Evolutionary conservation across 1,140 invertebrate species (phyloP), one percentile per base, ranked within the genome.

Genomic region (Aphelenchoides fujianensis): DNA sequence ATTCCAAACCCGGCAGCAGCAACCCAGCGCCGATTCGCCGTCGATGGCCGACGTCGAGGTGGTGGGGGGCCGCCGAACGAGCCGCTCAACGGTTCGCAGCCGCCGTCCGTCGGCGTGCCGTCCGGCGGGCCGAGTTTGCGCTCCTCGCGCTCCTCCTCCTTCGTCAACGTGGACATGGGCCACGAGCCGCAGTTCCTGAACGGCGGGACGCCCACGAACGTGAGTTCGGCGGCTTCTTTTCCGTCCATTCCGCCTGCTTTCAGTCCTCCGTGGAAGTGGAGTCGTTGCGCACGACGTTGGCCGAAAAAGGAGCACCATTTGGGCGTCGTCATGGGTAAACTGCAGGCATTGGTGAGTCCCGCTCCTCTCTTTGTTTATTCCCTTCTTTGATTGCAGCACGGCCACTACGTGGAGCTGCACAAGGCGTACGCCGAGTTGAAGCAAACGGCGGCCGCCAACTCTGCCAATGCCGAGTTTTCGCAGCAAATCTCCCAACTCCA

Each of bases 401-500:
- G 31, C 16, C 79, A 81, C 41, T 78, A 78, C 61, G 64, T 67
- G 16, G 73, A 78, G 54, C 52, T 78, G 3, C 68, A 78, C 52
- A 61, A 52, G 3, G 74, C 76, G 23, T 78, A 78, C 37, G 16
- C 71, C 61, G 61, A 70, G n/a, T n/a, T n/a, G n/a, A 41, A 19
- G 27, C 12, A 32, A 68, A 28, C 30, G 0, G 23, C 16, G 32
- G 32, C 55, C 2, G 68, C n/a, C n/a, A n/a, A n/a, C n/a, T n/a
- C n/a, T n/a, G n/a, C n/a, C n/a, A n/a, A n/a, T n/a, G n/a, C n/a
- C n/a, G n/a, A n/a, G n/a, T n/a, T n/a, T n/a, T n/a, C n/a, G n/a
- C n/a, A 68, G 35, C 78, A 80, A 41, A 74, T 78, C 12, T 48
- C 55, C 0, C 79, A 78, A 35, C 59, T 78, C n/a, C 78, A 79